Percentiles rank a stretch among this genome's conserved stretches.
Conservation (phyloP, 2,113 vertebrate species). For the Pygoscelis antarcticus region DNA sequence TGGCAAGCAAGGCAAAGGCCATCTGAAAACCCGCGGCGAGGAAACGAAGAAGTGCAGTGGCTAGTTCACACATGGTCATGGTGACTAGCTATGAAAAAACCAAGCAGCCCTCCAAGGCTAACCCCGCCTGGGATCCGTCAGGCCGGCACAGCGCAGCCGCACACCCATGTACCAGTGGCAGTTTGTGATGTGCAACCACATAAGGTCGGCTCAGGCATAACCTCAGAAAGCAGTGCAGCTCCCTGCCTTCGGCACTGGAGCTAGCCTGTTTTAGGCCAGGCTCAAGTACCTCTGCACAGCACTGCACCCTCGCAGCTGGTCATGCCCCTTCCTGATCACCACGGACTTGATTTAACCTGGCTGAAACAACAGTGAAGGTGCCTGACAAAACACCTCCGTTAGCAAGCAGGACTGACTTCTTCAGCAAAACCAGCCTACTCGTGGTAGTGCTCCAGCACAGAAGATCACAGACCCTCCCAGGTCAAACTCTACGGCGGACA, state of each 20-base stretch:
- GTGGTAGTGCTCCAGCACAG: not conserved
- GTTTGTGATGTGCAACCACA: not conserved
- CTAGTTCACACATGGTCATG: not conserved
- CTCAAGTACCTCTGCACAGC: not conserved
- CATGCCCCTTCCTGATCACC: not conserved
- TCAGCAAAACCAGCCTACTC: not conserved
- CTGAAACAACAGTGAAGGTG: not conserved
- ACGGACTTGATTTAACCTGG: not conserved
- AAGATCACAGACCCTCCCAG: not conserved
- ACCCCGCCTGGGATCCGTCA: not conserved
- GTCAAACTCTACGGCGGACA: not conserved
- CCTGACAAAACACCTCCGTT: not conserved
- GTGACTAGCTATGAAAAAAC: not conserved
- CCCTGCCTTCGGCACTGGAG: not conserved
- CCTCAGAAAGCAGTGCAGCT: not conserved
- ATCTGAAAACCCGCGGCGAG: not conserved
- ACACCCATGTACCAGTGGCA: fast-evolving
- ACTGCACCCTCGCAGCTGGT: not conserved
- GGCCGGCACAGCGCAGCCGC: fast-evolving
- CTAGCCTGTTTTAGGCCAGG: not conserved
- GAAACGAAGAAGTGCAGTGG: not conserved
- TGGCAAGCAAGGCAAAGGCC: not conserved
- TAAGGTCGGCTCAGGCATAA: fast-evolving
- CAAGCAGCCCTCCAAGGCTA: not conserved
- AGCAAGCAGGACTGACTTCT: not conserved